Base-by-base conservation (phyloP, 1,140 invertebrate genomes). In the Magallana angulata region DNA sequence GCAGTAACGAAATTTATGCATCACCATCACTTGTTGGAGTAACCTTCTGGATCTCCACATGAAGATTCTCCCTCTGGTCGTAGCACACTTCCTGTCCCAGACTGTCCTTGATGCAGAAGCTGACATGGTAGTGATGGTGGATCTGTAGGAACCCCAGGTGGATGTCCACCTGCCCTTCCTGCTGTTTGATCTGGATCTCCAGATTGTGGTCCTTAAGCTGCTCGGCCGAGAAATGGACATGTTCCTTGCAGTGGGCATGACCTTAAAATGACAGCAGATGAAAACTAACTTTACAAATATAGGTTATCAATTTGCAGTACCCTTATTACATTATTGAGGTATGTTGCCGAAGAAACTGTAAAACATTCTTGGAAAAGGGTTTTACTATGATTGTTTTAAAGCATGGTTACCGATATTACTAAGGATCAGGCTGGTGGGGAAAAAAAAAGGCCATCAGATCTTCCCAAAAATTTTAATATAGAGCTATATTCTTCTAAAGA, bases 111-210 rank as follows among this genome's bases (percentile, higher is more conserved):
- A 93, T 90, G 84, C 85, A 90, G 85, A 93, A 92, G 9, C 76
- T 82, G 12, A 93, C 87, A 36, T 91, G 80, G 76, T 93, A 93
- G 56, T 89, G 87, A 68, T 93, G 92, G 30, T 90, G 64, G 48
- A 92, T 85, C 71, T 92, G 91, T 58, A 93, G 85, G 85, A 93
- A 93, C 3, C 92, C 92, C 9, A 93, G 87, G 80, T 93, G 92
- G 16, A 92, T 89, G 24, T 90, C 89, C 7, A 85, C 48, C 7
- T 62, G 64, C 60, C 80, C 80, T 8, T 91, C 90, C 18, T 84
- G 84, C 56, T 82, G 58, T 57, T 90, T 85, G 1, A 92, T 82
- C 48, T 91, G 85, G 57, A 93, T 93, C 81, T 92, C 90, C 12
- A 91, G 85, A 36, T 93, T 90, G 81, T 93, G 92, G 18, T 90